These are phyloP conservation scores for Apodemus sylvaticus DNA, from an alignment of 2,113 vertebrate genomes.

Conservation along the genomic window DNA sequence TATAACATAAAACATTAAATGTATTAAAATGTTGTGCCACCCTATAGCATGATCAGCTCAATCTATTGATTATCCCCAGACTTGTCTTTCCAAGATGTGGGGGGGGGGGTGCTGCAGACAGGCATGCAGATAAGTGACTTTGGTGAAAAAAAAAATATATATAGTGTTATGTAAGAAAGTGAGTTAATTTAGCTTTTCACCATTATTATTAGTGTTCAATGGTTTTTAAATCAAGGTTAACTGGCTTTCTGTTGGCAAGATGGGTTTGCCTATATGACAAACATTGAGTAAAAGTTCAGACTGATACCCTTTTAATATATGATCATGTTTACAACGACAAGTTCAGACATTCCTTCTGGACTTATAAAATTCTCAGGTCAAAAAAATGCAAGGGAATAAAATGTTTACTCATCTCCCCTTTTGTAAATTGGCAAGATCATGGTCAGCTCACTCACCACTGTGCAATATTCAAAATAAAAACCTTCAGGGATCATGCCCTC, in stretches of 20 bases:
- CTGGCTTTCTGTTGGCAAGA: not conserved
- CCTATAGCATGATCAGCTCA: conserved; percentile 80
- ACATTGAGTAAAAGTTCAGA: not conserved
- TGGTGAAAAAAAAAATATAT: not conserved
- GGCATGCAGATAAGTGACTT: not conserved
- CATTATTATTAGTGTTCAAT: not conserved
- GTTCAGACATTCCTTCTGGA: not conserved
- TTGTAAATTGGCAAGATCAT: not conserved
- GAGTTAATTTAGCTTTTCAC: not conserved
- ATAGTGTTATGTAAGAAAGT: not conserved
- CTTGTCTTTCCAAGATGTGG: conserved; percentile 78
- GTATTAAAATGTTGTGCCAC: conserved; percentile 75
- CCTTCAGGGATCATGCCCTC: not conserved
- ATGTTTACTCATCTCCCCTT: not conserved
- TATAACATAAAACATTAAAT: not conserved
- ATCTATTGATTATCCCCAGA: conserved; percentile 77
- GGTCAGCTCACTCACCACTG: not conserved
- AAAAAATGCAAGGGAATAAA: not conserved
- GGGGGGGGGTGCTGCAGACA: conserved; percentile 34
- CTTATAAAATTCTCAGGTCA: not conserved
- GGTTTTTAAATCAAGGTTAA: not conserved
- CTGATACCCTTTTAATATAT: not conserved
- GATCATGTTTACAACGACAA: not conserved
- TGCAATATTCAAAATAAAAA: not conserved
- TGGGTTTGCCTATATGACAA: not conserved